Evolutionary conservation across 2,797 vertebrate species (phyloP).

Genomic region (Chaunax sp.): DNA sequence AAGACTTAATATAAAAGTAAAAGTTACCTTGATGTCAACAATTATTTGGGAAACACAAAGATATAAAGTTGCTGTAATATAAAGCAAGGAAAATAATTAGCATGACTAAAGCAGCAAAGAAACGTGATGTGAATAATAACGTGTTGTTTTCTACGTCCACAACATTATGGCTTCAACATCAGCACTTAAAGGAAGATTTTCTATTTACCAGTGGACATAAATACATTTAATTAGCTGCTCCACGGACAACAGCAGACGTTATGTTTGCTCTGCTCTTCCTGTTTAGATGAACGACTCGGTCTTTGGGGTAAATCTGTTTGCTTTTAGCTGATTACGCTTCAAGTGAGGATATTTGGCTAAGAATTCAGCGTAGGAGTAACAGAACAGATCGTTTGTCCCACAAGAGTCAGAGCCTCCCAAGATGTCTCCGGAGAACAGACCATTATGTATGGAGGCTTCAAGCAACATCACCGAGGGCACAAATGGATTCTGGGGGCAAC

Average conservation of each 20-base stretch:
- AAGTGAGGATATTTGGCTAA: constrained; percentile 8
- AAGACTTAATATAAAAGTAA: too few species aligned
- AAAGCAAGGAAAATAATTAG: too few species aligned
- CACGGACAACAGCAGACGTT: neutral
- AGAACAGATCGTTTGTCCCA: constrained; percentile 45
- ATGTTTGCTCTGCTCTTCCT: neutral
- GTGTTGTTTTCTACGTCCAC: too few species aligned
- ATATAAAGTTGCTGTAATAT: too few species aligned
- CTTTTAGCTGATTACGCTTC: constrained; percentile 21
- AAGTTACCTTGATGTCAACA: too few species aligned
- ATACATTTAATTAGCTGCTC: neutral
- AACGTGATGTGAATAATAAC: too few species aligned
- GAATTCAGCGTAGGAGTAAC: constrained; percentile 42
- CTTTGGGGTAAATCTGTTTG: constrained; percentile 42
- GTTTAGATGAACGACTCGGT: neutral
- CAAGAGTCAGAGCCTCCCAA: constrained; percentile 30
- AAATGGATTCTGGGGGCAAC: constrained; percentile 64
- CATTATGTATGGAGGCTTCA: constrained; percentile 48
- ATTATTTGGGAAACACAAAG: too few species aligned
- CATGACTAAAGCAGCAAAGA: too few species aligned
- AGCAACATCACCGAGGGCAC: constrained; percentile 38
- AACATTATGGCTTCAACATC: neutral
- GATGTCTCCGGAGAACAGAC: constrained; percentile 60
- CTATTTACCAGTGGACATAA: neutral
- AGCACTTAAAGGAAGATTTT: neutral